Evolutionary conservation across 2,113 vertebrate genomes (phyloP), one percentile per base, ranked within the genome.

Genomic region (Rana temporaria): DNA sequence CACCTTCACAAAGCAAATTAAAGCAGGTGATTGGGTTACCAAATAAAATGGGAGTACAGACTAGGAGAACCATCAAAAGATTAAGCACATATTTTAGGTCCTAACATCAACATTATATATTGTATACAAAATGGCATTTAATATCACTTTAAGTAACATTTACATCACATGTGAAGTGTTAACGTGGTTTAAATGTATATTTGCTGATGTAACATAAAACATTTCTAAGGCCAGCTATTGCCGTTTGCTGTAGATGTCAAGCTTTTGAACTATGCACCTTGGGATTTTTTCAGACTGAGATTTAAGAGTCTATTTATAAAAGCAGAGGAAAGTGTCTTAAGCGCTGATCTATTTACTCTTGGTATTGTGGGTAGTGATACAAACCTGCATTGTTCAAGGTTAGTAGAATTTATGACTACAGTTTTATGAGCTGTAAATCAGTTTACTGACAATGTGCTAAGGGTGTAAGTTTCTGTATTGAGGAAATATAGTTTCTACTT

Each of bases 121-220:
- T 30, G 26, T 30, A 30, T 30, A 30, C 1, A 30, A 30, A 30
- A 30, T 30, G 26, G 26, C 1, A 3, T 30, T 30, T 30, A 30
- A 30, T 30, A 30, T 30, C 26, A 30, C 26, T 30, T 30, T 30
- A 30, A 30, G 34, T 38, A 38, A 38, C 4, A 8, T 38, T 38
- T 38, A 38, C 34, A 48, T 38, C 6, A 38, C 34, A 48, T 48
- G 14, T 48, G 9, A 9, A 48, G 42, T 12, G 42, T 48, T 48
- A 48, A 48, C 9, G 3, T 48, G 11, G 6, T 8, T 48, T 60
- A 2, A 32, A n/a, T 1, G 9, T 6, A 15, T 38, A 22, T 57
- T 75, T 32, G 56, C 56, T 75, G 72, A 75, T 75, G 32, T 42
- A 62, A 75, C n/a, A 62, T 16, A 22, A 75, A 32, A 42, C 56